phyloP scores from a whole-genome alignment of 2,888 invertebrate genomes.

The Rotaria magnacalcarata region DNA sequence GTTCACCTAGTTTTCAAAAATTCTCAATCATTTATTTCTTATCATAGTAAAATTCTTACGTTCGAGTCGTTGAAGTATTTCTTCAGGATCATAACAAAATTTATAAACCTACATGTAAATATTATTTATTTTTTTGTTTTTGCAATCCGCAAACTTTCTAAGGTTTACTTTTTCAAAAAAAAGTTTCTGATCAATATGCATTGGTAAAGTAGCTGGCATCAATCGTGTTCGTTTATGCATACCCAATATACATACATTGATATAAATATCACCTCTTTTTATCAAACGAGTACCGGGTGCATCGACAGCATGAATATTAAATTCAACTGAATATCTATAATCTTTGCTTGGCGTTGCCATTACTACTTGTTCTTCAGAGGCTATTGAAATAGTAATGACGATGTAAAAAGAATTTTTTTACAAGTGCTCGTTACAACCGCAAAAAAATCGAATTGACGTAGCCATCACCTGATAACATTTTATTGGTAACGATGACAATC shows the following conservation, averaged over 20 bases:
- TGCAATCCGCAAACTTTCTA: neutral
- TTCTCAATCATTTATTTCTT: neutral
- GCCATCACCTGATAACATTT: neutral
- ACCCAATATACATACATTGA: constrained; percentile 11
- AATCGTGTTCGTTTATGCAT: constrained; percentile 2
- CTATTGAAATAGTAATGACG: neutral
- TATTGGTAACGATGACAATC: neutral
- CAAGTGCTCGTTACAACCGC: neutral
- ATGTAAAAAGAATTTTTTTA: neutral
- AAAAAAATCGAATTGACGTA: neutral
- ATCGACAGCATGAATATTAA: constrained; percentile 15
- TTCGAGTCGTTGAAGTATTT: neutral
- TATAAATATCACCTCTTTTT: neutral
- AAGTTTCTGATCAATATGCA: constrained; percentile 19
- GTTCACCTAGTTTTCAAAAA: constrained; percentile 50
- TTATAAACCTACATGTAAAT: neutral
- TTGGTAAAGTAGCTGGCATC: neutral
- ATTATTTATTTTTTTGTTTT: neutral
- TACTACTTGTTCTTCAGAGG: neutral
- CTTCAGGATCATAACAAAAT: neutral
- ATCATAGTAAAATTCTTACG: neutral
- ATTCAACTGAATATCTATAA: constrained; percentile 8
- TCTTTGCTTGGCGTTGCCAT: constrained; percentile 3
- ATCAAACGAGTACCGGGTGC: neutral
- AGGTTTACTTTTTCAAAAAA: constrained; percentile 23